phyloP scores from a whole-genome alignment of 1,140 invertebrate genomes.

The Metopolophium dirhodum region DNA sequence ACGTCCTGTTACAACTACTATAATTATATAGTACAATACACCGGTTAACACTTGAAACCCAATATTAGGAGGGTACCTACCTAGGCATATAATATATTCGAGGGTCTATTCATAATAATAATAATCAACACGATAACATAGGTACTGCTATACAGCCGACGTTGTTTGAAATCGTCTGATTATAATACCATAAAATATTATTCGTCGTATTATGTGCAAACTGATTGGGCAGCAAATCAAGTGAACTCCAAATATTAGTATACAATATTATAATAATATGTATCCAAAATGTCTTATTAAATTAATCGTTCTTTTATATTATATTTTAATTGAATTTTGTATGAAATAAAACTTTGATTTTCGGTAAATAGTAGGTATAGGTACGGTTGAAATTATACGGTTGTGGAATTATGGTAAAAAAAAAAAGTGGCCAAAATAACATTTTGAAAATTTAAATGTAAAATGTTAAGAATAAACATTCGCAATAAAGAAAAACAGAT shows the following conservation, averaged over 20 bases:
- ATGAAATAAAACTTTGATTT: neutral
- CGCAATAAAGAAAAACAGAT: neutral
- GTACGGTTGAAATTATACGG: neutral
- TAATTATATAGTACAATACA: neutral
- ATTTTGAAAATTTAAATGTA: neutral
- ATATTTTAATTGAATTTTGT: neutral
- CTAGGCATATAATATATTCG: too few relatives aligned
- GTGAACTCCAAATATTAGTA: neutral
- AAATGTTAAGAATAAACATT: neutral
- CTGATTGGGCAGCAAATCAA: neutral
- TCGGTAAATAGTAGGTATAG: neutral
- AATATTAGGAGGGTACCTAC: neutral
- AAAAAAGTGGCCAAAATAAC: neutral
- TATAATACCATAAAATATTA: neutral
- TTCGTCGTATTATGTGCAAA: neutral
- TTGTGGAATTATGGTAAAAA: neutral
- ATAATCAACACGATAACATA: neutral
- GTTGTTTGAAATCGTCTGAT: neutral
- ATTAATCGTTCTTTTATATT: neutral
- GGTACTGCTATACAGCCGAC: neutral
- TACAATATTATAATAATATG: too few relatives aligned
- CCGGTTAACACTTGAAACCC: neutral
- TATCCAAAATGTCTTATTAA: neutral
- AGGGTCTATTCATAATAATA: neutral
- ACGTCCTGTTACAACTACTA: neutral